Base-by-base conservation (phyloP, 1,140 invertebrate species). In the Ceratina japonica region DNA sequence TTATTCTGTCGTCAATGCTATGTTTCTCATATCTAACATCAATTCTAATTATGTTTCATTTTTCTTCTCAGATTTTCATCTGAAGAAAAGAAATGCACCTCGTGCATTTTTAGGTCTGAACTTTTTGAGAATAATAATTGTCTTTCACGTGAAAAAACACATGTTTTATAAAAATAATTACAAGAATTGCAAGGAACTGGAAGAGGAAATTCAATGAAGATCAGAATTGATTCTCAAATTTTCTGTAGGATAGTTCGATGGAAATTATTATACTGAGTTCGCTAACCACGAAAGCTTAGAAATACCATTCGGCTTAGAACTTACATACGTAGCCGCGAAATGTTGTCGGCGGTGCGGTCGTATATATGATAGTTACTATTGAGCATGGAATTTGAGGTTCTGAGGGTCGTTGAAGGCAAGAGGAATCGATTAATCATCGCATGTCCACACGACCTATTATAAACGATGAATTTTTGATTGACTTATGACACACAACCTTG, bases 251-350 rank as follows among this genome's bases (percentile, higher is more conserved):
- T 7, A 44, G 5, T 8, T 44, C 37, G 37, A 10, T 44, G 37
- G 37, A 7, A 44, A 44, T 44, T 44, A 44, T 44, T 44, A 8
- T 44, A 0, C 37, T 7, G 31, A 61, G 70, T 73, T 78, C 59
- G 24, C 10, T 59, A 31, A 4, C 49, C 75, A 58, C 31, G 72
- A 56, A 78, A 78, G 27, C 51, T 78, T 72, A 27, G 75, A 72
- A 72, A 78, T 78, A 72, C 49, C 58, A 49, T 15, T 51, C 64
- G 59, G 75, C 4, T 72, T 64, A 56, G 27, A 56, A 78, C 49
- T 72, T 56, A n/a, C 27, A 1, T 27, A 54, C 27, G 2, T 27
- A 54, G 18, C 61, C 27, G 2, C 22, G 70, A 79, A 75, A 65
- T 59, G 24, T 66, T 68, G 24, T 18, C 22, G 52, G 66, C 20